Conservation (phyloP, 2,113 vertebrate genomes). For the Taurulus bubalis region DNA sequence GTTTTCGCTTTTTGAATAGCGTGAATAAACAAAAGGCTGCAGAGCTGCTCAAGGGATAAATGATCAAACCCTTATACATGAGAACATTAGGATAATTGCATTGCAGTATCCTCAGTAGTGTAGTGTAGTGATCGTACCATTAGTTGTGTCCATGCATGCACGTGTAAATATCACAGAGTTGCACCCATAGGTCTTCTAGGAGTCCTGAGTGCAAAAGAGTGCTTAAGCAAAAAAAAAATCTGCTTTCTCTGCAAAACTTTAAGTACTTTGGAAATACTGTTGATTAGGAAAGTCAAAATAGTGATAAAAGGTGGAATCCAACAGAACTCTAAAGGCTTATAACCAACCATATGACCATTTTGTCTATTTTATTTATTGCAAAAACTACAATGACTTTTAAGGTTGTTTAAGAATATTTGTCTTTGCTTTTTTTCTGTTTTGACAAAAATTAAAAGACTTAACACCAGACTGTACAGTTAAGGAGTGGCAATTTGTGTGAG, state of each 20-base stretch:
- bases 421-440: background rate
- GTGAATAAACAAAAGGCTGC: constrained; percentile 58
- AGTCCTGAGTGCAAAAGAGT: constrained; percentile 49
- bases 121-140: constrained; percentile 40
- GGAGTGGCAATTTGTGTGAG: constrained; percentile 2
- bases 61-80: constrained; percentile 34
- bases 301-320: constrained; percentile 15
- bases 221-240: constrained; percentile 3
- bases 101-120: constrained; percentile 38
- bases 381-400: background rate
- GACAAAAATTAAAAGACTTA: background rate
- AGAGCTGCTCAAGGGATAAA: constrained; percentile 42
- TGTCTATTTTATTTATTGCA: constrained; percentile 15
- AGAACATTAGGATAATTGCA: constrained; percentile 50
- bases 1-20: constrained; percentile 47
- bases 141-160: constrained; percentile 33
- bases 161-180: constrained; percentile 44
- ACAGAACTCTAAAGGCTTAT: constrained; percentile 1
- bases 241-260: constrained; percentile 40
- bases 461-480: constrained; percentile 8
- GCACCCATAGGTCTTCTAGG: constrained; percentile 52
- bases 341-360: background rate
- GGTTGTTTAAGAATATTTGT: constrained; percentile 1
- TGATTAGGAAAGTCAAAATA: constrained; percentile 33
- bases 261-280: constrained; percentile 34